These are phyloP conservation scores for Leucophenga maculata DNA, from an alignment of 2,888 invertebrate species.

Conservation along the genomic window DNA sequence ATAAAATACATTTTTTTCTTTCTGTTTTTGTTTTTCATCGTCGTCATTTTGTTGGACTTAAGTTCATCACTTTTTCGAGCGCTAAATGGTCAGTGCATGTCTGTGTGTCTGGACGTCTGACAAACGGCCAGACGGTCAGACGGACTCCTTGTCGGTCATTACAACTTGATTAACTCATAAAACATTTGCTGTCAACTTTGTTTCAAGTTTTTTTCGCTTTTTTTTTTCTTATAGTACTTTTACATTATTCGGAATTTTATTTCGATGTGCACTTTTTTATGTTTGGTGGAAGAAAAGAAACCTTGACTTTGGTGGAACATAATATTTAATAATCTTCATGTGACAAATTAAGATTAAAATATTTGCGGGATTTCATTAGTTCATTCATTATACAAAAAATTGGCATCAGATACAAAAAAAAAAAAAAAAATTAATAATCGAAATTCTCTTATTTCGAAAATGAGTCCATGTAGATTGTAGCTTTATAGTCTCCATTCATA, in stretches of 20 bases:
- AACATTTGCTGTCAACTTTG: conserved; percentile 61
- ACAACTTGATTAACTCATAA: conserved; percentile 65
- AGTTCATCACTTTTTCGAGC: background rate
- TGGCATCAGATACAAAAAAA: too few relatives aligned
- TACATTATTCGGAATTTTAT: background rate
- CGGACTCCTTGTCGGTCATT: conserved; percentile 51
- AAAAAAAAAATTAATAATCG: too few relatives aligned
- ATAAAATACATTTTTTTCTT: background rate
- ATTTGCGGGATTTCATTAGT: too few relatives aligned
- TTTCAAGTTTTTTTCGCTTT: conserved; percentile 59
- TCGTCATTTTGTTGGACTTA: background rate
- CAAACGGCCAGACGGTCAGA: background rate
- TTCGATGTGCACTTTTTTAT: background rate
- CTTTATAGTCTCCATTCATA: too few relatives aligned
- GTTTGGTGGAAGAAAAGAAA: background rate
- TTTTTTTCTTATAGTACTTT: background rate
- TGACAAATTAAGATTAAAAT: too few relatives aligned
- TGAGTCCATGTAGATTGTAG: too few relatives aligned
- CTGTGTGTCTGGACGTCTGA: background rate
- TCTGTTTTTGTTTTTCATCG: background rate
- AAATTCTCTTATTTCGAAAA: too few relatives aligned
- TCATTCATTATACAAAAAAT: too few relatives aligned
- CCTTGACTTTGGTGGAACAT: too few relatives aligned
- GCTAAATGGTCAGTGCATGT: conserved; percentile 6
- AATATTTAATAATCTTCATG: too few relatives aligned